A percentile compares a stretch with the other conserved stretches of the same genome.
phyloP scores from a whole-genome alignment of 2,888 invertebrate genomes.

The Leptogaster cylindrica region DNA sequence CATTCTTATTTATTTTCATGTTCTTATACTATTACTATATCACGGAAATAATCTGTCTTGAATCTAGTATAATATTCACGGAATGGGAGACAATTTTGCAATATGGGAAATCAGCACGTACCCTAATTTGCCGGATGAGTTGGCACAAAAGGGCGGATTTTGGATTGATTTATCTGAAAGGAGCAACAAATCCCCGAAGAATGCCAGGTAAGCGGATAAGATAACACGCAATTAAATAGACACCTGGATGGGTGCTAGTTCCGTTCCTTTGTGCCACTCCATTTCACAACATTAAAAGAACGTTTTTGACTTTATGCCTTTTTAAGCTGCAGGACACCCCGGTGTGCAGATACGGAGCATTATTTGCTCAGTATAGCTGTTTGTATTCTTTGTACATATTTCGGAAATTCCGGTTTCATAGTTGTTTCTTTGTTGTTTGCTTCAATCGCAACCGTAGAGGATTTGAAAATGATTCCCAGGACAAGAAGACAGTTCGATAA shows the following conservation, averaged over 20 bases:
- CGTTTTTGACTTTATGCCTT: slow-evolving; percentile 35
- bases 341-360: slow-evolving; percentile 1
- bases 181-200: slow-evolving; percentile 11
- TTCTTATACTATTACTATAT: too few species aligned
- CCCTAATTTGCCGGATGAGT: slow-evolving; percentile 16
- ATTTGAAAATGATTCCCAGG: background rate
- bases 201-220: slow-evolving; percentile 35
- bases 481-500: background rate
- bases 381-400: slow-evolving; percentile 2
- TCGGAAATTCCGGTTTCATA: slow-evolving; percentile 31
- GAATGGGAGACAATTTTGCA: too few species aligned
- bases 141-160: background rate
- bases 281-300: slow-evolving; percentile 32
- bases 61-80: too few species aligned
- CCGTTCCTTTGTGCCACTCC: slow-evolving; percentile 25
- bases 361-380: slow-evolving; percentile 20
- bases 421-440: too few species aligned
- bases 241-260: slow-evolving; percentile 34
- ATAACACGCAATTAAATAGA: slow-evolving; percentile 35
- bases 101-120: slow-evolving; percentile 5
- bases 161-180: slow-evolving; percentile 20
- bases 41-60: too few species aligned
- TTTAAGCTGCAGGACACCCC: slow-evolving; percentile 6
- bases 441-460: background rate
- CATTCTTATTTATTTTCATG: too few species aligned